Percentiles rank a stretch among this genome's conserved stretches.
phyloP scores from a whole-genome alignment of 2,888 invertebrate species.

The Lithophane ornitopus region DNA sequence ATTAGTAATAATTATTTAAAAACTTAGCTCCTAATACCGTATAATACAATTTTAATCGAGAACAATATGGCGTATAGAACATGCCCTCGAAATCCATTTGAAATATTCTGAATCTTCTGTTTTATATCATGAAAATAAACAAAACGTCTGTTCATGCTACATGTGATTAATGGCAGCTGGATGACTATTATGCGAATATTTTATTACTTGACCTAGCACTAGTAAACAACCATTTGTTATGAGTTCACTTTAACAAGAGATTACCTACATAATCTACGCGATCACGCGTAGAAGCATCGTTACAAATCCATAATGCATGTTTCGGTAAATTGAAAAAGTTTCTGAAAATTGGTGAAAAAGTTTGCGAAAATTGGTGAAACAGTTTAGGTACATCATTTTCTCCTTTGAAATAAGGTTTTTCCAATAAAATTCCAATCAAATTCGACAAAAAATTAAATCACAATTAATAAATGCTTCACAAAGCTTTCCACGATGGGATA shows the following conservation, averaged over 20 bases:
- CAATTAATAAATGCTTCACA: neutral
- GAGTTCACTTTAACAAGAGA: conserved; percentile 44
- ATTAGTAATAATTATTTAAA: neutral
- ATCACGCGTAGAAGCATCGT: conserved; percentile 24
- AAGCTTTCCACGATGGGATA: neutral
- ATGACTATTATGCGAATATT: conserved; percentile 42
- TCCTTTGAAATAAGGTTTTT: neutral
- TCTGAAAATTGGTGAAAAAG: neutral
- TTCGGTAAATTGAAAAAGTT: neutral
- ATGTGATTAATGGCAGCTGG: conserved; percentile 41
- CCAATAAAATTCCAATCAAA: neutral
- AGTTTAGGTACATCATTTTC: neutral
- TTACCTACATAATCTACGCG: conserved; percentile 16
- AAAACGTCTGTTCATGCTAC: conserved; percentile 13
- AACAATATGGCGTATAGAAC: conserved; percentile 11
- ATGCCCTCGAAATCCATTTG: conserved; percentile 30
- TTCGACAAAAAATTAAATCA: conserved; percentile 13
- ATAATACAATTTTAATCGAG: neutral
- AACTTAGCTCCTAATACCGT: too few relatives aligned
- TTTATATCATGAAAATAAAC: conserved; percentile 47
- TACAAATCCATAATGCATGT: conserved; percentile 13
- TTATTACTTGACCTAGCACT: conserved; percentile 46
- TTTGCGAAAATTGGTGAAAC: neutral
- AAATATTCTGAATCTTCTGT: conserved; percentile 51
- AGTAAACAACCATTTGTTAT: conserved; percentile 37